These are phyloP conservation scores for Labeo catla DNA, from an alignment of 2,113 vertebrate genomes.

Conservation along the genomic window DNA sequence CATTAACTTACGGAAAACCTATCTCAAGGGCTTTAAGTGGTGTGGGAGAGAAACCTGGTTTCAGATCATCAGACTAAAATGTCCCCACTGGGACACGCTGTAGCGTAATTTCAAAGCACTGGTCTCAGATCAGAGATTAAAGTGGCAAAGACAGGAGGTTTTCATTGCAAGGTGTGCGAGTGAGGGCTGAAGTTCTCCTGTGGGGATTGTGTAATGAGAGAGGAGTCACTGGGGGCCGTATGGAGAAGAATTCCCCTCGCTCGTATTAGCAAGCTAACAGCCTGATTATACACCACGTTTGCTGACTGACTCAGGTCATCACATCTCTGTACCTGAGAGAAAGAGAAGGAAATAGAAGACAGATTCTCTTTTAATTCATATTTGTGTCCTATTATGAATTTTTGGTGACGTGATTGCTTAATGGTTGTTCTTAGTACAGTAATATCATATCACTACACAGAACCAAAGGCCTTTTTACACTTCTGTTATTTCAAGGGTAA, in stretches of 20 bases:
- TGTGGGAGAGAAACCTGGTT: not conserved
- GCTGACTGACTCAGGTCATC: slow-evolving; percentile 22
- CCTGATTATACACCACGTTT: not conserved
- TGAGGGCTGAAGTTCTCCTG: slow-evolving; percentile 25
- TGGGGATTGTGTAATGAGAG: slow-evolving; percentile 45
- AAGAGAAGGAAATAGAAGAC: not conserved
- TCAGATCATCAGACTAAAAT: not conserved
- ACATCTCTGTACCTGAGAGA: slow-evolving; percentile 1
- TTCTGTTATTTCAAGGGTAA: not conserved
- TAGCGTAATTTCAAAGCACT: slow-evolving; percentile 13
- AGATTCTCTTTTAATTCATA: not conserved
- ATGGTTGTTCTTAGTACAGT: not conserved
- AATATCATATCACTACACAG: not conserved
- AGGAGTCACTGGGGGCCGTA: slow-evolving; percentile 16
- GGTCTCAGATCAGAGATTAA: slow-evolving; percentile 45
- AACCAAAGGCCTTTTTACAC: not conserved
- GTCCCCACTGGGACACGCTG: not conserved
- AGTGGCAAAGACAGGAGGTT: not conserved
- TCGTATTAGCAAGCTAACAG: slow-evolving; percentile 44
- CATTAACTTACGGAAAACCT: not conserved
- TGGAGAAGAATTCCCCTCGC: not conserved
- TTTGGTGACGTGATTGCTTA: not conserved
- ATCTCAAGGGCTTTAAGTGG: not conserved
- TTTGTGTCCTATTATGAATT: not conserved
- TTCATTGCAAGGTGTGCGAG: slow-evolving; percentile 1